A percentile compares a stretch with the other conserved stretches of the same genome.
These are phyloP conservation scores for Petroica traversi DNA, from an alignment of 2,113 vertebrate species.

Conservation along the genomic window DNA sequence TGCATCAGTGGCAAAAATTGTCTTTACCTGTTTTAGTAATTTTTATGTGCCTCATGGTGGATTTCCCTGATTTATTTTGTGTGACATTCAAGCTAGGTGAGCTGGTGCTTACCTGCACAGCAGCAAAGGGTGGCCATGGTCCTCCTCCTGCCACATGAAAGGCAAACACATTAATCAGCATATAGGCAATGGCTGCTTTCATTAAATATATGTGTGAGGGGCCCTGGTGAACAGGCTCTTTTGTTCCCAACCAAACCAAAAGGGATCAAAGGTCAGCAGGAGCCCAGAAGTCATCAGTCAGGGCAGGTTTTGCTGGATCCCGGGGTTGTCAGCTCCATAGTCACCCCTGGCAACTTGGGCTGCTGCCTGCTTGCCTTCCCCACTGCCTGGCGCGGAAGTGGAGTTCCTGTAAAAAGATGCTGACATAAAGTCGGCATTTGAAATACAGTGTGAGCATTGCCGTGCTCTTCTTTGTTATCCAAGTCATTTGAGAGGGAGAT, in stretches of 20 bases:
- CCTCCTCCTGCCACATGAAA: neutral
- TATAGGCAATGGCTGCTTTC: slow-evolving; percentile 60
- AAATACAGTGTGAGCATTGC: slow-evolving; percentile 26
- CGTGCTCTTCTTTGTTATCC: neutral
- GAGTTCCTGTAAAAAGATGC: slow-evolving; percentile 63
- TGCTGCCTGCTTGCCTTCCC: slow-evolving; percentile 59
- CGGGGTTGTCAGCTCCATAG: slow-evolving; percentile 76
- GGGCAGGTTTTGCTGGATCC: slow-evolving; percentile 78
- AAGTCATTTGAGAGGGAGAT: slow-evolving; percentile 13
- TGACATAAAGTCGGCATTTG: slow-evolving; percentile 50
- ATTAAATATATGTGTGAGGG: slow-evolving; percentile 61
- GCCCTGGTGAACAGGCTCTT: slow-evolving; percentile 75
- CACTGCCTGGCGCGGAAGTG: slow-evolving; percentile 42
- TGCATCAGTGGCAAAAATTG: neutral
- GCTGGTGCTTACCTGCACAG: neutral
- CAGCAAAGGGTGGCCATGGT: accelerated
- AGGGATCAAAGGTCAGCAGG: slow-evolving; percentile 83
- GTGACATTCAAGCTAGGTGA: neutral
- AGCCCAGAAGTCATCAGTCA: slow-evolving; percentile 88
- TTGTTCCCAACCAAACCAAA: slow-evolving; percentile 75
- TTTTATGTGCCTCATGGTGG: neutral
- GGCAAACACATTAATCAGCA: slow-evolving; percentile 61
- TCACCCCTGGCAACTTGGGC: slow-evolving; percentile 80
- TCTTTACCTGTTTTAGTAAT: slow-evolving; percentile 4
- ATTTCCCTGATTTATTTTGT: neutral